phyloP scores from a whole-genome alignment of 2,797 vertebrate genomes.

The Passerculus sandwichensis region DNA sequence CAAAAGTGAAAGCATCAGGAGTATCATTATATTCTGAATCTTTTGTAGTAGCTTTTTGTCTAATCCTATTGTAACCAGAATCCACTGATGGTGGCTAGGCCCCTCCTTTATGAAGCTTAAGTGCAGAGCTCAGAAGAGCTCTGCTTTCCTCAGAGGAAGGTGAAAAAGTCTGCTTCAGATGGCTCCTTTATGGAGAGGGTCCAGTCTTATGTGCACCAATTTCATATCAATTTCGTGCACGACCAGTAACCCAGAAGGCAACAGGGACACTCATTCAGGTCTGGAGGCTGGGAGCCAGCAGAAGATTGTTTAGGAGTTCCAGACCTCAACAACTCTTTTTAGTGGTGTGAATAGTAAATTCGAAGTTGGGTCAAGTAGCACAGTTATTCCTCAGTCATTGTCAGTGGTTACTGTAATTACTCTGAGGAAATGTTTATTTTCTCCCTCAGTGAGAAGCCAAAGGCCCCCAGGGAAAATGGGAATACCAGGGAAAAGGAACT shows the following conservation, averaged over 20 bases:
- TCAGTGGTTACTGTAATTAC: background rate
- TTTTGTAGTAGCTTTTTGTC: slow-evolving; percentile 30
- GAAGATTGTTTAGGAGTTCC: background rate
- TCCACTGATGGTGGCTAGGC: background rate
- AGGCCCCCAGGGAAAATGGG: background rate
- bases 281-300: background rate
- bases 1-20: slow-evolving; percentile 49
- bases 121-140: background rate
- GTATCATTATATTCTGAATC: slow-evolving; percentile 27
- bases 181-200: background rate
- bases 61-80: slow-evolving; percentile 47
- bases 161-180: background rate
- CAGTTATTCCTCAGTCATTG: background rate
- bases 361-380: background rate
- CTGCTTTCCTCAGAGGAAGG: background rate
- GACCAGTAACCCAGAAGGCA: background rate
- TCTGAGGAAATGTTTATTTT: background rate
- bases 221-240: background rate
- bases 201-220: background rate
- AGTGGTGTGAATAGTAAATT: background rate
- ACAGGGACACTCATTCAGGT: background rate
- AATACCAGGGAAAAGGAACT: background rate
- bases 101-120: background rate
- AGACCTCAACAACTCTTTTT: background rate
- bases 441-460: background rate